Evolutionary conservation across 2,113 vertebrate genomes (phyloP), one percentile per base, ranked within the genome.

Genomic region (Lampris megalopsis): DNA sequence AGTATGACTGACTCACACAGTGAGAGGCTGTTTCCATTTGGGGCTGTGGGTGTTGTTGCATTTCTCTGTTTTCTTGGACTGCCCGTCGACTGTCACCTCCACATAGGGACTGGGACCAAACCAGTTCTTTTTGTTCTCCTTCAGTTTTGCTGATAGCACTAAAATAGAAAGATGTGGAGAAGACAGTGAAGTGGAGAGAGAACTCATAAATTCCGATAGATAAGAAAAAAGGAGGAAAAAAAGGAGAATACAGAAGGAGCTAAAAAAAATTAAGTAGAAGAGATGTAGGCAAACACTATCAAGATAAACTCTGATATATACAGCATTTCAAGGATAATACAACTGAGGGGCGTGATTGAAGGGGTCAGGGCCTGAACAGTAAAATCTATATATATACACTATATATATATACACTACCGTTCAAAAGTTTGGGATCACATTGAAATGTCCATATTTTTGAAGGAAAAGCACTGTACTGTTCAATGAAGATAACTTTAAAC

Each of bases 31-130:
- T 81, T 99, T 99, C 98, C 98, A 99, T 90, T 98, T 99, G 42
- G 98, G 98, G 81, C 96, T 99, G 92, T 95, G 95, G 0, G 98
- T 99, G 86, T 99, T 99, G 94, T 92, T 98, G 93, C 97, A 97
- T 89, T 97, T 99, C 92, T 98, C 98, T 2, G 98, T 99, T 94
- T 98, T 99, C 93, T 98, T 99, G 72, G 97, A 99, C 88, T 99
- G 98, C 60, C 97, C 97, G 73, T 99, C 97, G 47, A 99, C 98
- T 38, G 94, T 94, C 78, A 99, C 96, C 92, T 99, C 98, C 79
- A 99, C 98, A 5, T 99, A 99, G 38, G 97, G 97, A 94, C 97
- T 98, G 82, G 98, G 98, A 83, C 97, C 97, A 85, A 99, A 99
- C 98, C 98, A 99, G 88, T 99, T 99, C 91, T 98, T 99, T 92